phyloP scores from a whole-genome alignment of 2,113 vertebrate species.

The Chaetodon auriga region DNA sequence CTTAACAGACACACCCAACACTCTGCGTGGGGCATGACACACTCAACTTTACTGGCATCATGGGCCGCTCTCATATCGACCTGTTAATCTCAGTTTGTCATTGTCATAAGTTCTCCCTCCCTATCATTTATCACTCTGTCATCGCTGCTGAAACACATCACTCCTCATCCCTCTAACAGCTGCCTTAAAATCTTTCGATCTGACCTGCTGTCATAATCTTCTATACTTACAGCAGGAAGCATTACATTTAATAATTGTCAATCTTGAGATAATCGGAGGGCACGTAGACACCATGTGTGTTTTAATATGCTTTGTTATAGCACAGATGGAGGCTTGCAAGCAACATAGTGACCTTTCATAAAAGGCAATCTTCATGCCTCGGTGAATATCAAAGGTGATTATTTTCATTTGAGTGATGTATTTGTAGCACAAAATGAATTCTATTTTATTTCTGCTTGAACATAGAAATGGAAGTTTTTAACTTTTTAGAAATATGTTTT shows the following conservation, averaged over 20 bases:
- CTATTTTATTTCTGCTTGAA: not conserved
- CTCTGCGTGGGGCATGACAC: slow-evolving; percentile 31
- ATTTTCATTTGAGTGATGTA: slow-evolving; percentile 63
- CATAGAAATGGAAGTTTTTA: not conserved
- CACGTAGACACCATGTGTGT: slow-evolving; percentile 48
- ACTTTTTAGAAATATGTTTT: not conserved
- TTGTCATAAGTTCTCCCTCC: not conserved
- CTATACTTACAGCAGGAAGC: slow-evolving; percentile 18
- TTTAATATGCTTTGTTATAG: slow-evolving; percentile 49
- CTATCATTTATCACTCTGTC: slow-evolving; percentile 17
- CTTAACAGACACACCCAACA: slow-evolving; percentile 18
- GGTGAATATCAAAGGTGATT: slow-evolving; percentile 64
- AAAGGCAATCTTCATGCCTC: slow-evolving; percentile 61
- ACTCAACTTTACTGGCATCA: slow-evolving; percentile 13
- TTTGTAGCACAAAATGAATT: slow-evolving; percentile 48
- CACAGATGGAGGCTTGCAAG: slow-evolving; percentile 23
- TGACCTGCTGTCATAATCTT: slow-evolving; percentile 47
- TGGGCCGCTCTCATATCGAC: slow-evolving; percentile 21
- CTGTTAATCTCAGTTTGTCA: slow-evolving; percentile 45
- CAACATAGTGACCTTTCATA: slow-evolving; percentile 61
- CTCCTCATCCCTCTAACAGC: not conserved
- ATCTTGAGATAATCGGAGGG: slow-evolving; percentile 70
- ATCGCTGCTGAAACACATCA: slow-evolving; percentile 8
- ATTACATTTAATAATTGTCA: slow-evolving; percentile 73
- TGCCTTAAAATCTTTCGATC: slow-evolving; percentile 58